A percentile compares a stretch with the other conserved stretches of the same genome.
Conservation (phyloP, 2,888 invertebrate species). For the Drosophila neotestacea region DNA sequence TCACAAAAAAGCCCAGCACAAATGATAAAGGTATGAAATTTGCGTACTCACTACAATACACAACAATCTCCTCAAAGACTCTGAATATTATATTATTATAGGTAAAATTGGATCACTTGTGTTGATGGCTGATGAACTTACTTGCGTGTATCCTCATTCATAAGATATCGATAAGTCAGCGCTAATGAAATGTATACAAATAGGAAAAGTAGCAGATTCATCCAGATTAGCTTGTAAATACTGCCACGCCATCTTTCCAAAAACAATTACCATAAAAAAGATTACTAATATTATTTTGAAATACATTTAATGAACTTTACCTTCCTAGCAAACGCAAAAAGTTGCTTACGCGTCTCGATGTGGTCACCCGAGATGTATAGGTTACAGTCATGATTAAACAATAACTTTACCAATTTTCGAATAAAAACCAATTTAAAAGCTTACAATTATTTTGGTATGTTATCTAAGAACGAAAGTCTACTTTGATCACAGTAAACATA, state of each 20-base stretch:
- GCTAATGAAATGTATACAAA: conserved; percentile 88
- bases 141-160: conserved; percentile 49
- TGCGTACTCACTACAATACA: conserved; percentile 92
- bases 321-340: conserved; percentile 60
- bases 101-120: conserved; percentile 15
- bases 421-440: background rate
- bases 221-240: conserved; percentile 96
- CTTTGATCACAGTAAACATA: background rate
- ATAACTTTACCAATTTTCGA: background rate
- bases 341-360: conserved; percentile 60
- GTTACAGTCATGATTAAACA: conserved; percentile 66
- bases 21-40: conserved; percentile 95
- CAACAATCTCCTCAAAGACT: conserved; percentile 91
- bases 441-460: background rate
- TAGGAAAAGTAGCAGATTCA: conserved; percentile 92
- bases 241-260: conserved; percentile 94
- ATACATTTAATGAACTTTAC: conserved; percentile 29
- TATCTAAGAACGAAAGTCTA: background rate
- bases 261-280: conserved; percentile 70
- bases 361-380: conserved; percentile 64
- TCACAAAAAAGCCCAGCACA: conserved; percentile 96
- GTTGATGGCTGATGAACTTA: conserved; percentile 20
- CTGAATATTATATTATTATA: conserved; percentile 85
- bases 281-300: background rate
- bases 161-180: conserved; percentile 50